Percentiles rank a stretch among this genome's conserved stretches.
These are phyloP conservation scores for Hexactinellida sp. DNA, from an alignment of 37 sponge, comb jelly and placozoan species.

Conservation along the genomic window DNA sequence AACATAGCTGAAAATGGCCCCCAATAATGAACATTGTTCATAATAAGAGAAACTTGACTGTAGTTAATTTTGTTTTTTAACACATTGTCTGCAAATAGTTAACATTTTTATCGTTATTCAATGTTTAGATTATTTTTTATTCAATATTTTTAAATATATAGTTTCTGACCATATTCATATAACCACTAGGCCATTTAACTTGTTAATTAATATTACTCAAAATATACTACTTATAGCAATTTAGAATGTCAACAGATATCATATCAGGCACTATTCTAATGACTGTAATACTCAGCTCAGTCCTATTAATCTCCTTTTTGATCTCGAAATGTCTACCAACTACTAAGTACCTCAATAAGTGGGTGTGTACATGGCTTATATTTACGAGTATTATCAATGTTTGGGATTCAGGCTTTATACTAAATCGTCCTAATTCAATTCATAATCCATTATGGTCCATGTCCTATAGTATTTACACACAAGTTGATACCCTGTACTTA, in stretches of 20 bases:
- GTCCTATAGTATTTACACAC: neutral
- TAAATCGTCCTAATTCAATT: neutral
- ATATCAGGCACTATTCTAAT: neutral
- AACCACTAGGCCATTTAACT: no score
- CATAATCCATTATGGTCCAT: neutral
- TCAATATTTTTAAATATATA: no score
- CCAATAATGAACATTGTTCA: no score
- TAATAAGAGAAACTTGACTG: no score
- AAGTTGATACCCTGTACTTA: neutral
- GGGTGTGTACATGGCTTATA: neutral
- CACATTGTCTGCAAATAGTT: no score
- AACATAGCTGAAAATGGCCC: no score
- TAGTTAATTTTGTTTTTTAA: no score
- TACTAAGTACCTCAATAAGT: neutral
- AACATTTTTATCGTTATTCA: no score
- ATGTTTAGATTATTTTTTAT: no score
- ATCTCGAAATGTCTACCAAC: neutral
- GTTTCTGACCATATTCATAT: no score
- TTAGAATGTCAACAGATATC: neutral
- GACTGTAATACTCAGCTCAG: neutral
- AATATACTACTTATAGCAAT: neutral
- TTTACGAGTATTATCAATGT: neutral
- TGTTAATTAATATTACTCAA: neutral
- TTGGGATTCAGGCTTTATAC: neutral
- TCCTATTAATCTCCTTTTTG: neutral